Conservation (phyloP, 2,888 invertebrate species). For the Sminthurides aquaticus region DNA sequence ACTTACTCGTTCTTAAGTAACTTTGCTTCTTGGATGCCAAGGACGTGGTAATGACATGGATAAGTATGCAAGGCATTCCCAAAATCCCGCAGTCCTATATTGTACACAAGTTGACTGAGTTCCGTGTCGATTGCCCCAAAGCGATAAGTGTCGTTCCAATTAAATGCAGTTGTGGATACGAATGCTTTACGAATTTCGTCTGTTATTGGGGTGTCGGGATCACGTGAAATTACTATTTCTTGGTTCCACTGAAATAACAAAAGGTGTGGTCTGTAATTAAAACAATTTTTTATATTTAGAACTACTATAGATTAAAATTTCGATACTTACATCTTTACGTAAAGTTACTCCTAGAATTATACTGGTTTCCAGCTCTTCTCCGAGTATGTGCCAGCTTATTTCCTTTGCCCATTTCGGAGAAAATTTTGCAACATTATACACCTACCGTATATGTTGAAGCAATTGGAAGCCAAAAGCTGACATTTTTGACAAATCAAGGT, state of each 20-base stretch:
- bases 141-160: background rate
- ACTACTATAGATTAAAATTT: too few species aligned
- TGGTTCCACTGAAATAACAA: background rate
- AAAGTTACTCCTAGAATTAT: background rate
- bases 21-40: too few species aligned
- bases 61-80: slow-evolving; percentile 1
- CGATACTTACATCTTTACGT: background rate
- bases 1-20: too few species aligned
- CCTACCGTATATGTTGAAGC: too few species aligned
- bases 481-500: too few species aligned
- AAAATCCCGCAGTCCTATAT: background rate
- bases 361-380: too few species aligned
- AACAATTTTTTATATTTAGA: too few species aligned
- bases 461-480: too few species aligned
- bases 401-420: slow-evolving; percentile 1
- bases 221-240: background rate
- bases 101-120: background rate
- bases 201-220: background rate
- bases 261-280: too few species aligned
- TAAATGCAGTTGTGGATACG: background rate
- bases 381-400: background rate
- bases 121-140: background rate
- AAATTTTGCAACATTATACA: slow-evolving; percentile 3
- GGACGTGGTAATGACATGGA: too few species aligned
- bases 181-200: slow-evolving; percentile 6